phyloP scores from a whole-genome alignment of 2,888 invertebrate genomes.

The Drosophila bunnanda region DNA sequence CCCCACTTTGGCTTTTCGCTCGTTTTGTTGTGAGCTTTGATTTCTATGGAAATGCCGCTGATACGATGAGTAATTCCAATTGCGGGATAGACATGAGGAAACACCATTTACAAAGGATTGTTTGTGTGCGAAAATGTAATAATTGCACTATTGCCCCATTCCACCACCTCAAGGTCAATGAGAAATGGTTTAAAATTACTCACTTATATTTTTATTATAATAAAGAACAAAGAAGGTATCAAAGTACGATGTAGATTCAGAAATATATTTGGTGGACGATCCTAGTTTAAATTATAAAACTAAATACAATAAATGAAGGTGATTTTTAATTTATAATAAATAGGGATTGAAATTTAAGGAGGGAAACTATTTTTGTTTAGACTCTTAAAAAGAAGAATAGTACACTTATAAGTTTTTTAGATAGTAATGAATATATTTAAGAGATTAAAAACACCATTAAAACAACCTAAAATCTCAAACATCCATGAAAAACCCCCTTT shows the following conservation, averaged over 20 bases:
- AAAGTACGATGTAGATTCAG: neutral
- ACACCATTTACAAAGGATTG: conserved; percentile 15
- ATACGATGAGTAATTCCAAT: conserved; percentile 46
- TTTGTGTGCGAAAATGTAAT: conserved; percentile 8
- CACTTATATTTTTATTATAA: neutral
- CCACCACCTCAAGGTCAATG: conserved; percentile 22
- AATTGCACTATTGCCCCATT: conserved; percentile 15
- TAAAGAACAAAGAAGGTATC: neutral
- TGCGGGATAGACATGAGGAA: conserved; percentile 12
- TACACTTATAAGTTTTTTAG: too few species aligned
- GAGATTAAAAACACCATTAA: too few species aligned
- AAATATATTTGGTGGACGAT: neutral
- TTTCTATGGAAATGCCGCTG: conserved; percentile 50
- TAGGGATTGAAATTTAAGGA: too few species aligned
- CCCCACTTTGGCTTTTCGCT: conserved; percentile 4
- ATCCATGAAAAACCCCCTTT: neutral
- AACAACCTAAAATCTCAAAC: neutral
- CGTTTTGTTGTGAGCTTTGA: conserved; percentile 34
- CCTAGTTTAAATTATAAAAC: neutral
- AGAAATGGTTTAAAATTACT: neutral
- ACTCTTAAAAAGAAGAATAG: too few species aligned
- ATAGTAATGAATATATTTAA: neutral
- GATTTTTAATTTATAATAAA: neutral
- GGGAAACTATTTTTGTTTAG: too few species aligned
- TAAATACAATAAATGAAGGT: neutral